These are phyloP conservation scores for Stegodyphus mimosarum DNA, from an alignment of 1,140 invertebrate genomes.

Conservation along the genomic window DNA sequence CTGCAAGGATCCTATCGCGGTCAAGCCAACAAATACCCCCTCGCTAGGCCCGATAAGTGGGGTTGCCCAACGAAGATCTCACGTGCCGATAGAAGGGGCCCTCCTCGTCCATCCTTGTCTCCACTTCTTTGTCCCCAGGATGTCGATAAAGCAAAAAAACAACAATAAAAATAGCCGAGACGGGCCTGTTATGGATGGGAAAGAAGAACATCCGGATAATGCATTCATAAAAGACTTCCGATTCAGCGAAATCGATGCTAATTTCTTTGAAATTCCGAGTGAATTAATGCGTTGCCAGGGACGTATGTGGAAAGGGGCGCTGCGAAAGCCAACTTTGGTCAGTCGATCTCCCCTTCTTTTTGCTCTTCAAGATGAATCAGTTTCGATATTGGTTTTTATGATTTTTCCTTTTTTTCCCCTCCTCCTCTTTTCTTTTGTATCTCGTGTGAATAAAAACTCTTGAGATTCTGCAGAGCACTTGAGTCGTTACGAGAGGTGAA, in stretches of 20 bases:
- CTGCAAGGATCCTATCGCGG: conserved; percentile 20
- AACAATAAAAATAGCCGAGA: too few relatives aligned
- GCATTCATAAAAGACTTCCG: conserved; percentile 16
- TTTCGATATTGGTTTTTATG: too few relatives aligned
- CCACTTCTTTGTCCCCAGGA: neutral
- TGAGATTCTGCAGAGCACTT: too few relatives aligned
- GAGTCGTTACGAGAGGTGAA: too few relatives aligned
- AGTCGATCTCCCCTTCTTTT: too few relatives aligned
- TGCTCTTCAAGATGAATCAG: too few relatives aligned
- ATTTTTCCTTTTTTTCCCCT: too few relatives aligned
- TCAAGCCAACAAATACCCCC: conserved; percentile 5
- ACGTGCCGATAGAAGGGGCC: conserved; percentile 11
- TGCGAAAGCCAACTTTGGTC: too few relatives aligned
- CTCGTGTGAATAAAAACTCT: too few relatives aligned
- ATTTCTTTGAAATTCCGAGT: conserved; percentile 36
- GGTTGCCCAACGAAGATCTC: conserved; percentile 14
- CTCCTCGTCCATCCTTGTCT: neutral
- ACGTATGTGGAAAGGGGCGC: neutral
- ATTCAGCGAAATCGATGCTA: conserved; percentile 33
- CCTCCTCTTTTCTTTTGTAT: too few relatives aligned
- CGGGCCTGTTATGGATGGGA: conserved; percentile 13
- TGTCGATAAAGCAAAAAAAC: too few relatives aligned
- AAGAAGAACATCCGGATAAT: neutral
- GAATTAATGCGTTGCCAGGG: conserved; percentile 5
- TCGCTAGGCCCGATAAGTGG: neutral